Conservation (phyloP, 2,888 invertebrate genomes). For the Microctonus aethiopoides region DNA sequence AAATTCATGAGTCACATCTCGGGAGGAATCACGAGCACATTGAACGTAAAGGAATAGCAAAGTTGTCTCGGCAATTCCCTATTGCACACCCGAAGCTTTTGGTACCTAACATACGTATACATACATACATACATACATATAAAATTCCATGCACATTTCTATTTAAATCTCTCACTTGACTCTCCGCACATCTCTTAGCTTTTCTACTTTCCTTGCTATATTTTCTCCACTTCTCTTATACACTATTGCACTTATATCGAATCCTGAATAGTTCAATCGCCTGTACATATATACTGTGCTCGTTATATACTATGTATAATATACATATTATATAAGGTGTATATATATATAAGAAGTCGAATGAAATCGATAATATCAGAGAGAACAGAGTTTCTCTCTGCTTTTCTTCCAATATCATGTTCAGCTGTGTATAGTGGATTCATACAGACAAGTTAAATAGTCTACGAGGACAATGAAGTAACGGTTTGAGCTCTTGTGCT, state of each 20-base stretch:
- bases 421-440: neutral
- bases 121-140: too few species aligned
- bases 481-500: slow-evolving; percentile 6
- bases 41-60: neutral
- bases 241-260: neutral
- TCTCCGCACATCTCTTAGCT: neutral
- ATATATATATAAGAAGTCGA: slow-evolving; percentile 3
- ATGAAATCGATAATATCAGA: slow-evolving; percentile 4
- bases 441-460: slow-evolving; percentile 5
- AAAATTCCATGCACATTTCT: neutral
- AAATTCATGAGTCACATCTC: slow-evolving; percentile 4
- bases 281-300: neutral
- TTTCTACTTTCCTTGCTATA: neutral
- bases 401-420: neutral
- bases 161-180: slow-evolving; percentile 7
- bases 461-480: slow-evolving; percentile 20
- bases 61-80: neutral
- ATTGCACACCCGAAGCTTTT: neutral
- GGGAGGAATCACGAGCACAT: neutral
- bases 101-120: neutral
- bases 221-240: neutral
- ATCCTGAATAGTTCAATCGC: slow-evolving; percentile 1
- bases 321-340: too few species aligned
- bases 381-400: neutral
- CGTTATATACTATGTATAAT: neutral